Evolutionary conservation across 2,888 invertebrate species (phyloP).

Genomic region (Noctua janthina): DNA sequence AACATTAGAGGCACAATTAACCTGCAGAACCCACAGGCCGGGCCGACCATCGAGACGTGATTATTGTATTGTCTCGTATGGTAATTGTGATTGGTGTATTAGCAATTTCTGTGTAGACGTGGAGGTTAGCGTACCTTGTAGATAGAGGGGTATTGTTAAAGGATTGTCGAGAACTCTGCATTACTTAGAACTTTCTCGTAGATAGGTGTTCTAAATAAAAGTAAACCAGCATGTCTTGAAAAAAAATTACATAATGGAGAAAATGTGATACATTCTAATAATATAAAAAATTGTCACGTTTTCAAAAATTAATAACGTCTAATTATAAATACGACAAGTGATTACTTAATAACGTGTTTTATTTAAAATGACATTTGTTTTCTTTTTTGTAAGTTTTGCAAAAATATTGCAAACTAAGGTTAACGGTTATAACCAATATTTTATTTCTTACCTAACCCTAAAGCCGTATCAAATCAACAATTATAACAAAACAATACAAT

Average conservation of each 20-base stretch:
- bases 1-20: constrained; percentile 74
- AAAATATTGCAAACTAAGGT: not conserved
- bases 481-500: constrained; percentile 64
- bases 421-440: not conserved
- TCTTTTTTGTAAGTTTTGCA: not conserved
- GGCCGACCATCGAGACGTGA: constrained; percentile 62
- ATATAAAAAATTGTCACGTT: not conserved
- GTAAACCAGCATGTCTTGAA: not conserved
- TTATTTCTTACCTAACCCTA: constrained; percentile 12
- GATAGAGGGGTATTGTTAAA: constrained; percentile 39
- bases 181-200: not conserved
- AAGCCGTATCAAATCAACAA: constrained; percentile 49
- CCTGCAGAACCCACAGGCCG: constrained; percentile 65
- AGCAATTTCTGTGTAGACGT: constrained; percentile 52
- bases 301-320: not conserved
- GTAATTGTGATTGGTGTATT: constrained; percentile 65
- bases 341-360: not conserved
- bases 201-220: not conserved
- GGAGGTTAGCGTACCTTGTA: constrained; percentile 39
- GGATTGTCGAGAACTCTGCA: not conserved
- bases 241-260: not conserved
- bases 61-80: constrained; percentile 68
- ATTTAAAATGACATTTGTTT: not conserved
- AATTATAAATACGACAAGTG: not conserved
- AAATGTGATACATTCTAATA: not conserved